These are phyloP conservation scores for Poliocrania exsul DNA, from an alignment of 2,797 vertebrate genomes.

Conservation along the genomic window DNA sequence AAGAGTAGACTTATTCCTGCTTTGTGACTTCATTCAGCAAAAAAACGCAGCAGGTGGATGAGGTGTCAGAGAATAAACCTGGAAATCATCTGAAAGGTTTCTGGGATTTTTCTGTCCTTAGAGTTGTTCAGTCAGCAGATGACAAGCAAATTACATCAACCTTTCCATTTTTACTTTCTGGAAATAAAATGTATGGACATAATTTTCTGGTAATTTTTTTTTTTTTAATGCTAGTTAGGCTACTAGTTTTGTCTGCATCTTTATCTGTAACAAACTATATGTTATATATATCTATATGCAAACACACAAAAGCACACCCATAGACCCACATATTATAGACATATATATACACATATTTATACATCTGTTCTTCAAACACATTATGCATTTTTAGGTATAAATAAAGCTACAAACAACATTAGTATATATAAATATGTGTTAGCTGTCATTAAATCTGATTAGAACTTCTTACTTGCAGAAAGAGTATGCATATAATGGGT, in stretches of 20 bases:
- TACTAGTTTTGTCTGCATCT: not conserved
- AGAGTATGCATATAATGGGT: not conserved
- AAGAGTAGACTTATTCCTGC: not conserved
- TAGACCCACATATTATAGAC: not conserved
- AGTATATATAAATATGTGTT: constrained; percentile 35
- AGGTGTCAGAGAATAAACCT: not conserved
- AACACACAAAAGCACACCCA: not conserved
- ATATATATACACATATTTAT: not conserved
- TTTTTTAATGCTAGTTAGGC: not conserved
- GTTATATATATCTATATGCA: not conserved
- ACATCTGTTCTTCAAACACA: not conserved
- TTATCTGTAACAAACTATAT: not conserved
- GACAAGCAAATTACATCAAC: not conserved
- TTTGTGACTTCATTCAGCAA: not conserved
- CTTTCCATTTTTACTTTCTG: not conserved
- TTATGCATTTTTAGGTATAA: not conserved
- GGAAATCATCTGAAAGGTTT: not conserved
- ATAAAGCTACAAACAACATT: constrained; percentile 2
- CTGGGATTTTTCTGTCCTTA: not conserved
- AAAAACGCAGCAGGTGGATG: not conserved
- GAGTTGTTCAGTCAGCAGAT: not conserved
- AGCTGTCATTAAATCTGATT: constrained; percentile 58
- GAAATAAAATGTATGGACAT: not conserved
- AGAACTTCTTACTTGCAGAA: constrained; percentile 58
- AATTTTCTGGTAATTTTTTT: not conserved